Conservation (phyloP, 2,797 vertebrate species). For the Cottoperca gobio region DNA sequence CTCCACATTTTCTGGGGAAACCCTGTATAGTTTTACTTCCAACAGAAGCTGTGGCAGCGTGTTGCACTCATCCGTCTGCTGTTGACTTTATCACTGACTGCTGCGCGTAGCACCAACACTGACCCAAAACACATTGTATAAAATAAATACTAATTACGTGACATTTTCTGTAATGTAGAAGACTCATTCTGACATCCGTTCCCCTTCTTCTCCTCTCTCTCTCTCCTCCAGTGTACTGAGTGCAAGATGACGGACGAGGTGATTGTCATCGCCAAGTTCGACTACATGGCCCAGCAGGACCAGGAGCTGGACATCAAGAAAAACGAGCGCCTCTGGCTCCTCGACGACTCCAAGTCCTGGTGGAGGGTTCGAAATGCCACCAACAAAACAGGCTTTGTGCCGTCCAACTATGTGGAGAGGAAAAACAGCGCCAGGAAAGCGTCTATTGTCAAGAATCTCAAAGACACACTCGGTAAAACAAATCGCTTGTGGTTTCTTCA, state of each 20-base stretch:
- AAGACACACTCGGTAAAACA: slow-evolving; percentile 91
- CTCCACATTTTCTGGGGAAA: not conserved
- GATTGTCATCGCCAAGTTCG: slow-evolving; percentile 94
- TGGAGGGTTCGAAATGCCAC: slow-evolving; percentile 93
- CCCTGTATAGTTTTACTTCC: not conserved
- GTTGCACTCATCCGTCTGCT: not conserved
- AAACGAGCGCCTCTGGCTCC: slow-evolving; percentile 93
- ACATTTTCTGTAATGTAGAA: not conserved
- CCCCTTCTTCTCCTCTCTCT: not conserved
- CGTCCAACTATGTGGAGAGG: slow-evolving; percentile 94
- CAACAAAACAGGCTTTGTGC: slow-evolving; percentile 95
- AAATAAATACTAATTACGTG: not conserved
- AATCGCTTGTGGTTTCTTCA: slow-evolving; percentile 2
- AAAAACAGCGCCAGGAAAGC: slow-evolving; percentile 95
- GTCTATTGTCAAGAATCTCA: slow-evolving; percentile 94
- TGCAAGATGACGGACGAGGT: slow-evolving; percentile 96
- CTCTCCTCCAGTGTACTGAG: slow-evolving; percentile 72
- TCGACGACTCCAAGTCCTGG: slow-evolving; percentile 95
- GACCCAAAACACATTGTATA: not conserved
- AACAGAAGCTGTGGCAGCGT: not conserved
- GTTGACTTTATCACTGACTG: not conserved
- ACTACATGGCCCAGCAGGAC: slow-evolving; percentile 95
- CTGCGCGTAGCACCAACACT: not conserved
- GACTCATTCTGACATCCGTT: not conserved
- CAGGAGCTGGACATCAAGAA: slow-evolving; percentile 96